Conservation (phyloP, 1,140 invertebrate genomes). For the Aphaenogaster rudis region DNA sequence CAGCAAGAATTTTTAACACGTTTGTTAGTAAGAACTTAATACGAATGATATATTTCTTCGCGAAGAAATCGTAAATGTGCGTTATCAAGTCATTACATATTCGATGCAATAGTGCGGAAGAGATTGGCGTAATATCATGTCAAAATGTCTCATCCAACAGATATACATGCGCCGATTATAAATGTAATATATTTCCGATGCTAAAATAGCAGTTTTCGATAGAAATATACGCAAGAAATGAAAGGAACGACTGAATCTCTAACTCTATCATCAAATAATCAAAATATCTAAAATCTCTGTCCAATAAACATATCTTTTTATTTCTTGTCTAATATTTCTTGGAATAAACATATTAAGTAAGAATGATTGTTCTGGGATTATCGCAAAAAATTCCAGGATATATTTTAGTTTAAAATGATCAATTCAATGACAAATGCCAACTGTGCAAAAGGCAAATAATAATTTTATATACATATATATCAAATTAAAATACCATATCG, state of each 20-base stretch:
- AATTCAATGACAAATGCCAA: neutral
- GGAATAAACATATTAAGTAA: constrained; percentile 10
- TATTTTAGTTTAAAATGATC: constrained; percentile 34
- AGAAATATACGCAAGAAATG: constrained; percentile 35
- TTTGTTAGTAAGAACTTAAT: constrained; percentile 11
- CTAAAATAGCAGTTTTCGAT: neutral
- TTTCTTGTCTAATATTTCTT: constrained; percentile 26
- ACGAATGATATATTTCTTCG: constrained; percentile 10
- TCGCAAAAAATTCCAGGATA: neutral
- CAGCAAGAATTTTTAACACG: neutral
- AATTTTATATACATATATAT: constrained; percentile 44
- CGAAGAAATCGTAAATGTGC: constrained; percentile 6
- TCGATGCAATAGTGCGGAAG: constrained; percentile 9
- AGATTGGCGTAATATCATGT: constrained; percentile 5
- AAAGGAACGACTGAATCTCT: constrained; percentile 4
- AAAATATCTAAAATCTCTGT: constrained; percentile 39
- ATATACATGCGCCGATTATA: constrained; percentile 19
- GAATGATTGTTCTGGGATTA: constrained; percentile 8
- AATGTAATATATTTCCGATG: constrained; percentile 48
- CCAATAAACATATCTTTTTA: constrained; percentile 5
- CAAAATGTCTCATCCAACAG: constrained; percentile 18
- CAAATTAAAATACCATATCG: constrained; percentile 44
- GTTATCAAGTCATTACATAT: constrained; percentile 22
- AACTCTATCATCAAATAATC: constrained; percentile 34
- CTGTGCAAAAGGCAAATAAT: neutral